Base-by-base conservation (phyloP, 2,113 vertebrate species). In the Grallaria varia region DNA sequence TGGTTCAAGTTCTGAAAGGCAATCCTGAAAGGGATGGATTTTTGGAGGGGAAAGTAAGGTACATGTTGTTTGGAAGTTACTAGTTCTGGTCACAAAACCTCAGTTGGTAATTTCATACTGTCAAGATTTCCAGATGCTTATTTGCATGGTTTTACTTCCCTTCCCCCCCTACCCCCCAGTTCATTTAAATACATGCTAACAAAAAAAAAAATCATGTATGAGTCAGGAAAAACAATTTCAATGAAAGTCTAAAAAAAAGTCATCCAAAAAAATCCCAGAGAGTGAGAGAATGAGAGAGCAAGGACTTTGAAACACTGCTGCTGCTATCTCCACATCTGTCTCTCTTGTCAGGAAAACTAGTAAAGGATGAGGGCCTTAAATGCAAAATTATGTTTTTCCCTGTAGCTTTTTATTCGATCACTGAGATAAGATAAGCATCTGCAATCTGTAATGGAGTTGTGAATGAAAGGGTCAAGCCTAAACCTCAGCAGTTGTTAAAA, bases 11-110 rank as follows among this genome's bases (percentile, higher is more conserved):
- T 95, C 66, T 35, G 40, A 56, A 58, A 5, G 21, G 3, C 35
- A 58, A 20, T 31, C 17, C 42, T 88, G 45, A 45, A 87, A 85
- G 18, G 20, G 6, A 14, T 58, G 15, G 6, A 33, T 66, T 85
- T 96, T 90, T 67, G 50, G 71, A 82, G 8, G 85, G 28, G 6
- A 90, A 60, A 73, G 35, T 45, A 75, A 95, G 68, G 39, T 62
- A n/a, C 1, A 0, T 31, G 14, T 7, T 76, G 56, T 60, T 81
- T 95, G 24, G 25, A 87, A 89, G 35, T 56, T 93, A 72, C 18
- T 60, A 79, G 9, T 58, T 77, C 60, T 4, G 15, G 37, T 67
- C n/a, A 62, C 33, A 86, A 92, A 90, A 90, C 62, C 31, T 94
- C 44, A 33, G n/a, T 37, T 23, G 18, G 12, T 53, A 72, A 21